A percentile compares a stretch with the other conserved stretches of the same genome.
These are phyloP conservation scores for Drosophila takahashii DNA, from an alignment of 1,140 invertebrate species.

Conservation along the genomic window DNA sequence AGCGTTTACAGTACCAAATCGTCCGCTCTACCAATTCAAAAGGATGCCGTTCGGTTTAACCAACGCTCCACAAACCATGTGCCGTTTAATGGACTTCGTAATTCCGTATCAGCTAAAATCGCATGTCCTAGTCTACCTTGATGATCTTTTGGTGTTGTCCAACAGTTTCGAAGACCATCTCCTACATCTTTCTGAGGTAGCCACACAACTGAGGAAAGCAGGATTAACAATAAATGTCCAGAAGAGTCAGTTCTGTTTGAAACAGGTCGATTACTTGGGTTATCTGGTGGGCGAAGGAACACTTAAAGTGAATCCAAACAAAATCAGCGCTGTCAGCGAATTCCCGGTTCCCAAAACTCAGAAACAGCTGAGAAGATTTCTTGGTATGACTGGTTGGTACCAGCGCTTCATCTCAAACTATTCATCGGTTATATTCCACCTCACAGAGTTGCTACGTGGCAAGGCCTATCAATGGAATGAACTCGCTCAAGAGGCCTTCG, in stretches of 20 bases:
- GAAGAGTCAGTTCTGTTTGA: neutral
- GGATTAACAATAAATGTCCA: too few relatives aligned
- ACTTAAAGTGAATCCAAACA: neutral
- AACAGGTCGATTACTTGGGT: slow-evolving; percentile 4
- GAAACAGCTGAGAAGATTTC: neutral
- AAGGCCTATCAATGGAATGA: neutral
- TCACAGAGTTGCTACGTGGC: neutral
- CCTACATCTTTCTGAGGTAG: too few relatives aligned
- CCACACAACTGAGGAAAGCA: too few relatives aligned
- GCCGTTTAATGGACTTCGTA: too few relatives aligned
- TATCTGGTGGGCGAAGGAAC: neutral
- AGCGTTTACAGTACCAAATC: too few relatives aligned
- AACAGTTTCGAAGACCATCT: too few relatives aligned
- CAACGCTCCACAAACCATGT: slow-evolving; percentile 5
- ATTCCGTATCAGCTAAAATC: too few relatives aligned
- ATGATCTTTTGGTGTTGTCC: too few relatives aligned
- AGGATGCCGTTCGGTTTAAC: too few relatives aligned
- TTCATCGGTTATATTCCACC: neutral
- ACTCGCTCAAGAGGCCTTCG: neutral
- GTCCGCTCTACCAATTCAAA: too few relatives aligned
- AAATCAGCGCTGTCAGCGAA: neutral
- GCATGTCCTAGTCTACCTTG: too few relatives aligned
- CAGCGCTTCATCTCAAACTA: neutral
- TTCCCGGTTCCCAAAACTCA: slow-evolving; percentile 8
- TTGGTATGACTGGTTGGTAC: slow-evolving; percentile 8